A percentile compares a stretch with the other conserved stretches of the same genome.
These are phyloP conservation scores for Psittacus erithacus DNA, from an alignment of 2,113 vertebrate species.

Conservation along the genomic window DNA sequence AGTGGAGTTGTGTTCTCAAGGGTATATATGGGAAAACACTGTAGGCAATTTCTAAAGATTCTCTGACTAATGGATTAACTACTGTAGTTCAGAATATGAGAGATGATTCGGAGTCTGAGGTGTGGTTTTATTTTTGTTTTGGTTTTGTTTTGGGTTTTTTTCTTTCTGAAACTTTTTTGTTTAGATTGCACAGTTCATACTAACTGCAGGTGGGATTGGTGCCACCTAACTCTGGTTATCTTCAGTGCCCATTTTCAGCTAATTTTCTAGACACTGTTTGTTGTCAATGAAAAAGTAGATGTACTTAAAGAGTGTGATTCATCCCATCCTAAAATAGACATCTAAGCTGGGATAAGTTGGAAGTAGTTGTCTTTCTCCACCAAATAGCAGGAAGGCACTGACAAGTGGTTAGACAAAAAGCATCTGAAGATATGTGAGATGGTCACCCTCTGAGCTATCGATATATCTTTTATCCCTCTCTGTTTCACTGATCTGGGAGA, in stretches of 20 bases:
- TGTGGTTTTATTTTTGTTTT: background rate
- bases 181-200: background rate
- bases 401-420: background rate
- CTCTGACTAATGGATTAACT: background rate
- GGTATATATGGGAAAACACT: background rate
- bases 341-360: background rate
- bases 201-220: background rate
- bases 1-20: background rate
- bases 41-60: background rate
- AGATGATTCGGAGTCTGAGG: background rate
- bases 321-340: constrained; percentile 2
- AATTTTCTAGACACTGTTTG: constrained; percentile 15
- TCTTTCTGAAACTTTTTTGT: background rate
- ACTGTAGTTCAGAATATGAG: background rate
- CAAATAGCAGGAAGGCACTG: background rate
- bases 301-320: constrained; percentile 13
- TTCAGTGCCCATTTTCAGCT: background rate
- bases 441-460: background rate
- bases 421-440: background rate
- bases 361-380: background rate
- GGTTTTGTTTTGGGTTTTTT: background rate
- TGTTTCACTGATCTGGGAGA: background rate
- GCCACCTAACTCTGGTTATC: background rate
- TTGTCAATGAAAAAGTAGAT: background rate
- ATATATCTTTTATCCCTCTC: background rate